A percentile compares a stretch with the other conserved stretches of the same genome.
These are phyloP conservation scores for Typhlomys cinereus DNA, from an alignment of 2,113 vertebrate species.

Conservation along the genomic window DNA sequence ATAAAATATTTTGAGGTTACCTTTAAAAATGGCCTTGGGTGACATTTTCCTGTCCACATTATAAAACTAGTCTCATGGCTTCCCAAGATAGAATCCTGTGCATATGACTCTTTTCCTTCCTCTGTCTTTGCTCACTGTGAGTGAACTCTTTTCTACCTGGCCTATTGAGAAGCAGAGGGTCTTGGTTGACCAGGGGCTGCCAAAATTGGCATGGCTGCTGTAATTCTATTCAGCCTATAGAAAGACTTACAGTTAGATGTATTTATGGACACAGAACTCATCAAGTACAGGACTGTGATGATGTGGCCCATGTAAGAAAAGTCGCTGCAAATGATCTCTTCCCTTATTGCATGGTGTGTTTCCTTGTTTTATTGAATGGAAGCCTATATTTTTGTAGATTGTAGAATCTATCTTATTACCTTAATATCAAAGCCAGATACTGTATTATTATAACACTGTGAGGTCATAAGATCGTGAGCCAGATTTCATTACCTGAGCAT, in stretches of 20 bases:
- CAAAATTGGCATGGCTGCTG: background rate
- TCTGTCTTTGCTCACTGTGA: background rate
- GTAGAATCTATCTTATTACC: constrained; percentile 9
- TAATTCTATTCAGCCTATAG: background rate
- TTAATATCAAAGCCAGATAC: background rate
- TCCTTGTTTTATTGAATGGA: constrained; percentile 8
- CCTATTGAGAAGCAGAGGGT: background rate
- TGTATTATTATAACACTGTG: background rate
- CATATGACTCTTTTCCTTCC: background rate
- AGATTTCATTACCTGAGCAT: background rate
- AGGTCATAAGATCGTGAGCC: background rate
- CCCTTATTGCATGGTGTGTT: background rate
- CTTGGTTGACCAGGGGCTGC: background rate
- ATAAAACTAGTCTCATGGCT: background rate
- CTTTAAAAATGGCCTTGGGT: background rate
- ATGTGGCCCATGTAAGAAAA: background rate
- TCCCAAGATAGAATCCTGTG: background rate
- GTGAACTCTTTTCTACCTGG: background rate
- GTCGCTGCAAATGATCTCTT: background rate
- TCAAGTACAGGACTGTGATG: background rate
- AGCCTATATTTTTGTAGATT: constrained; percentile 32
- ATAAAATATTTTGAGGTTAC: background rate
- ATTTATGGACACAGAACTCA: background rate
- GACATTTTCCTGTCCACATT: background rate
- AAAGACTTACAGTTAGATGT: background rate